phyloP scores from a whole-genome alignment of 2,113 vertebrate species.

The Trochalopteron elliotii region DNA sequence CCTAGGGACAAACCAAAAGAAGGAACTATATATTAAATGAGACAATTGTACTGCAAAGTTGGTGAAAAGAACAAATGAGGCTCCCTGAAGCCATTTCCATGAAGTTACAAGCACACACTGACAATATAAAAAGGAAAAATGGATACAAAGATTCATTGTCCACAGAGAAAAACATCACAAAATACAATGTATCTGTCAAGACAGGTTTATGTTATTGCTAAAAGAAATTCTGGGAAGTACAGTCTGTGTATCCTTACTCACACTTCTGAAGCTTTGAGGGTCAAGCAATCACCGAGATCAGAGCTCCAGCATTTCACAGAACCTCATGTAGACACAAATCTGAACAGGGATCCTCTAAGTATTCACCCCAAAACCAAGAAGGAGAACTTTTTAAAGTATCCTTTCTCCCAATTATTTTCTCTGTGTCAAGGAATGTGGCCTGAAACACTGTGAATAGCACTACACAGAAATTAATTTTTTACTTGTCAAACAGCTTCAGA shows the following conservation, averaged over 20 bases:
- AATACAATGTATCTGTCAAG: not conserved
- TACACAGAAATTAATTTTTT: not conserved
- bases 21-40: not conserved
- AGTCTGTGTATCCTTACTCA: not conserved
- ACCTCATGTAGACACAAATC: not conserved
- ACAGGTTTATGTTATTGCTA: not conserved
- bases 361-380: not conserved
- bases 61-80: not conserved
- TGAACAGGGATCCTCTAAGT: not conserved
- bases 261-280: not conserved
- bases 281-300: not conserved
- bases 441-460: not conserved
- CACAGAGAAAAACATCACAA: not conserved
- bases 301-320: not conserved
- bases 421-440: not conserved
- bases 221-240: not conserved
- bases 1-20: not conserved
- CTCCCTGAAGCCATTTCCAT: not conserved
- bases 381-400: not conserved
- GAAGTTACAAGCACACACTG: not conserved
- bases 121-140: not conserved
- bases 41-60: not conserved
- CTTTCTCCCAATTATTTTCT: not conserved
- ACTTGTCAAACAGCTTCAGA: not conserved
- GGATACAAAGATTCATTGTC: not conserved